Evolutionary conservation across 2,797 vertebrate genomes (phyloP).

Genomic region (Mus spretus): DNA sequence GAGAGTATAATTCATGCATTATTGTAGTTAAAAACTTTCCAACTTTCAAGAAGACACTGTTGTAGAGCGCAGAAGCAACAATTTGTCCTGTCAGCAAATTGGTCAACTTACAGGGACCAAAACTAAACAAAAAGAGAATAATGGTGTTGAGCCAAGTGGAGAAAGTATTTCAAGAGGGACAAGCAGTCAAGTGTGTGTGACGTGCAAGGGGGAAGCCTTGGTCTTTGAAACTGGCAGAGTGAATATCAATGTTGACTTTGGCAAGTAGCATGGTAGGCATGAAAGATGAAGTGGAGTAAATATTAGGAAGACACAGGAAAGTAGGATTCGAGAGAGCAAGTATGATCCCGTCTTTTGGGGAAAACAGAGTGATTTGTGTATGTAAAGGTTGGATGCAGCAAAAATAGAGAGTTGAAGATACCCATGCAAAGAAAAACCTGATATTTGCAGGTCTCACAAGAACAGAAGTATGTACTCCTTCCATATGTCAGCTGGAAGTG

Average conservation of each 20-base stretch:
- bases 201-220: background rate
- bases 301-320: background rate
- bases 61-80: background rate
- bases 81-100: background rate
- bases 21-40: background rate
- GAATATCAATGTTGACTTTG: background rate
- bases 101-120: background rate
- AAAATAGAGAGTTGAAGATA: constrained; percentile 12
- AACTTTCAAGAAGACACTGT: background rate
- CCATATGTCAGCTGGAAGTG: background rate
- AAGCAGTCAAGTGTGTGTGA: background rate
- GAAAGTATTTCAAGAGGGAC: background rate
- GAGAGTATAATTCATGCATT: background rate
- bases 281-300: background rate
- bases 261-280: background rate
- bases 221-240: background rate
- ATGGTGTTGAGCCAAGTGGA: background rate
- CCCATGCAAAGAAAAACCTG: background rate
- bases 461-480: background rate
- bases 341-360: background rate
- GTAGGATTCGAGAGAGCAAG: background rate
- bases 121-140: background rate
- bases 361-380: background rate
- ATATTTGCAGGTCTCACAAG: background rate
- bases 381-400: background rate